These are phyloP conservation scores for Psylliodes chrysocephalus DNA, from an alignment of 2,888 invertebrate species.

Conservation along the genomic window DNA sequence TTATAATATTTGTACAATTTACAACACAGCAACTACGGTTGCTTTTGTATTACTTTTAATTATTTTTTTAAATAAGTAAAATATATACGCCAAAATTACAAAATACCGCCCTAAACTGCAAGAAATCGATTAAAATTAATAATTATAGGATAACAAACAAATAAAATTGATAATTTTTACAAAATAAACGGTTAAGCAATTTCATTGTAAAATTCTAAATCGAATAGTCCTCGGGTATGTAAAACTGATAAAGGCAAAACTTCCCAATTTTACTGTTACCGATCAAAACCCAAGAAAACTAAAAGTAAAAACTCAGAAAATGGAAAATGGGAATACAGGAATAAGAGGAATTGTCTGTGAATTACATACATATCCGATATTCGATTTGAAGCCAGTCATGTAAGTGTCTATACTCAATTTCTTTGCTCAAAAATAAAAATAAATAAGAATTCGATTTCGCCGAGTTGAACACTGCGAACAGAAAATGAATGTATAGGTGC, in stretches of 20 bases:
- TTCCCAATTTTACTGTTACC: slow-evolving; percentile 1
- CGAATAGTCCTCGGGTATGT: too few species aligned
- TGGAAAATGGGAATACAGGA: slow-evolving; percentile 6
- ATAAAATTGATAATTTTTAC: too few species aligned
- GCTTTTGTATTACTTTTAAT: too few species aligned
- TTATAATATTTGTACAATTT: too few species aligned
- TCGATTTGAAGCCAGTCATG: slow-evolving; percentile 35
- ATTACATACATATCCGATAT: slow-evolving; percentile 36
- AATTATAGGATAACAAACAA: too few species aligned
- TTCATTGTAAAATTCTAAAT: too few species aligned
- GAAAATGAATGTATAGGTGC: slow-evolving; percentile 24
- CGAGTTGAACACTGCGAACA: slow-evolving; percentile 13
- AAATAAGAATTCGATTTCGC: slow-evolving; percentile 37
- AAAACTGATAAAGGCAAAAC: background rate
- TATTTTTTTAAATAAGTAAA: too few species aligned
- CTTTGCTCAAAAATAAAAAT: slow-evolving; percentile 37
- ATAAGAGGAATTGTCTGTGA: slow-evolving; percentile 25
- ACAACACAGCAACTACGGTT: too few species aligned
- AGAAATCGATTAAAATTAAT: too few species aligned
- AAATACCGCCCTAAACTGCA: too few species aligned
- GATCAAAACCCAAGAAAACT: background rate
- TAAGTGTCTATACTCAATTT: slow-evolving; percentile 39
- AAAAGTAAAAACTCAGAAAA: slow-evolving; percentile 9
- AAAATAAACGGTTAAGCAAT: too few species aligned
- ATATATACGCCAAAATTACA: too few species aligned